Percentiles rank a stretch among this genome's conserved stretches.
Evolutionary conservation across 2,113 vertebrate genomes (phyloP).

Genomic region (Bombycilla garrulus): DNA sequence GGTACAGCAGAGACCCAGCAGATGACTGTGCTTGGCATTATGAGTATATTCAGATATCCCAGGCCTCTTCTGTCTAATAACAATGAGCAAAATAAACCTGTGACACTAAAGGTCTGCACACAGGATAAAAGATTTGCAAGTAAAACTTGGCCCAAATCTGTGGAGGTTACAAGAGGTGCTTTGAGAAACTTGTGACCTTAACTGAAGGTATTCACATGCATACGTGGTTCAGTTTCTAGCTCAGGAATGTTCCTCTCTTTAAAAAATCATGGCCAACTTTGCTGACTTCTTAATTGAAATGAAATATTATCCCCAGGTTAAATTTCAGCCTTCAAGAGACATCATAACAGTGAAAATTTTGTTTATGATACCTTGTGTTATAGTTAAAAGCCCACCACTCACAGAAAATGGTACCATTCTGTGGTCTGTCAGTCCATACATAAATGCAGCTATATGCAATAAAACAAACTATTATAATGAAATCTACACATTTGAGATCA

Average conservation of each 20-base stretch:
- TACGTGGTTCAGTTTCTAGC: background rate
- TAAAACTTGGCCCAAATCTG: background rate
- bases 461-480: background rate
- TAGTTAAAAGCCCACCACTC: background rate
- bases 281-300: background rate
- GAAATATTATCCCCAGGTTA: background rate
- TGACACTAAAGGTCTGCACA: background rate
- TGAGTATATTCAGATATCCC: background rate
- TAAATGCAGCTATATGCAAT: background rate
- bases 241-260: background rate
- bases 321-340: background rate
- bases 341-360: background rate
- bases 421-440: background rate
- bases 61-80: background rate
- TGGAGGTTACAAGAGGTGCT: background rate
- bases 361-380: background rate
- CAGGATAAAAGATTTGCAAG: accelerated
- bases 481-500: background rate
- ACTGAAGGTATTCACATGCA: background rate
- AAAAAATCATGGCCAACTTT: background rate
- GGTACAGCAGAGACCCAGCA: background rate
- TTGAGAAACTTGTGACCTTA: background rate
- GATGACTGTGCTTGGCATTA: background rate
- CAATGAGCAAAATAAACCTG: background rate
- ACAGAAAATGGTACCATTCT: background rate